Evolutionary conservation across 2,888 invertebrate genomes (phyloP).

Genomic region (Drosophila hawaiiensis): DNA sequence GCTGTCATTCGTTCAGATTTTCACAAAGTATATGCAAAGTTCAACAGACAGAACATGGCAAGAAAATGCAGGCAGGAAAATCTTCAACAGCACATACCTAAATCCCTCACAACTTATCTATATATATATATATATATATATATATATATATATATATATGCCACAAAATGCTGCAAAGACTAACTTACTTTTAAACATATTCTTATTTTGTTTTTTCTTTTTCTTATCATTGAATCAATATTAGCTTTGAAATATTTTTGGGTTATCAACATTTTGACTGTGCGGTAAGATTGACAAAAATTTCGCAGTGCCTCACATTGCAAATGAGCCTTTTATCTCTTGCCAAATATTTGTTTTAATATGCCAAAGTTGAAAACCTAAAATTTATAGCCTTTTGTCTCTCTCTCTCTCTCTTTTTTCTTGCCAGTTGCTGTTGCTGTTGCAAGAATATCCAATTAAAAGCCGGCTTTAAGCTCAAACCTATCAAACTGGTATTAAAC

Average conservation of each 20-base stretch:
- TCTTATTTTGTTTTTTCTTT: background rate
- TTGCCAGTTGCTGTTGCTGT: slow-evolving; percentile 2
- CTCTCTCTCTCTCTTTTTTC: background rate
- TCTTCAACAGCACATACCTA: background rate
- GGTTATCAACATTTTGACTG: slow-evolving; percentile 9
- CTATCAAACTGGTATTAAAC: slow-evolving; percentile 67
- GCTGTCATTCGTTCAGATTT: background rate
- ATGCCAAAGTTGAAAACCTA: slow-evolving; percentile 46
- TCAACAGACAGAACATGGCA: background rate
- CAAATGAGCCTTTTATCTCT: slow-evolving; percentile 25
- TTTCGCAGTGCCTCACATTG: slow-evolving; percentile 7
- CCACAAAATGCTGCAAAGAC: background rate
- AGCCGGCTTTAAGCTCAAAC: slow-evolving; percentile 46
- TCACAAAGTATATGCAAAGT: background rate
- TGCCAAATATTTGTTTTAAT: slow-evolving; percentile 26
- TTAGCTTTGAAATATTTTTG: slow-evolving; percentile 8
- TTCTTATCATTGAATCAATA: slow-evolving; percentile 16
- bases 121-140: background rate
- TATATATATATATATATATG: background rate
- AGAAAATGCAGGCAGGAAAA: background rate
- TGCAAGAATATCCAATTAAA: slow-evolving; percentile 44
- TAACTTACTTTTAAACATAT: background rate
- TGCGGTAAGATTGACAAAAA: slow-evolving; percentile 7
- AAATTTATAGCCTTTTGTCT: slow-evolving; percentile 23
- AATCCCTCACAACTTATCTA: background rate